Evolutionary conservation across 2,888 invertebrate genomes (phyloP).

Genomic region (Drosophila limbata): DNA sequence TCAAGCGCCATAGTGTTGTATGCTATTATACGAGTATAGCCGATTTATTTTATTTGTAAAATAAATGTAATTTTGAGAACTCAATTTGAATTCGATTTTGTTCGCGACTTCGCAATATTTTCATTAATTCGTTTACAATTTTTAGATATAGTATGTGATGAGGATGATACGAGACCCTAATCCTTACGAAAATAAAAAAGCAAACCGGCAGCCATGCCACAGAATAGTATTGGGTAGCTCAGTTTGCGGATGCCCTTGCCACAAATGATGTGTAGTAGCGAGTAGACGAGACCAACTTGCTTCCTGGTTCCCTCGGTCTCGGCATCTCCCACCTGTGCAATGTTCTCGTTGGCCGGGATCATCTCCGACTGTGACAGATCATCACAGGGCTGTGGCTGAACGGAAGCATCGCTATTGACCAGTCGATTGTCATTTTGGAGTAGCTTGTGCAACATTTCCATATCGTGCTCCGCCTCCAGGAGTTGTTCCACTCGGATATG

Average conservation of each 20-base stretch:
- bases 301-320: constrained; percentile 1
- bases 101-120: constrained; percentile 14
- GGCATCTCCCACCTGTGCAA: neutral
- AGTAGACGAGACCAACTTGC: constrained; percentile 16
- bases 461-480: constrained; percentile 48
- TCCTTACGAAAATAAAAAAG: constrained; percentile 62
- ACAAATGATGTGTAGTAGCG: constrained; percentile 38
- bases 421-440: constrained; percentile 30
- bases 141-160: constrained; percentile 5
- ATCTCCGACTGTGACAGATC: neutral
- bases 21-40: neutral
- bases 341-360: neutral
- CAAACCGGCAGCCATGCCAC: constrained; percentile 64
- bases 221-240: constrained; percentile 57
- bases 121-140: constrained; percentile 26
- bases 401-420: neutral
- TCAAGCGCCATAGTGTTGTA: neutral
- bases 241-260: constrained; percentile 40
- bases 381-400: neutral
- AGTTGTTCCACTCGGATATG: constrained; percentile 59
- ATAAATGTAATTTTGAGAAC: constrained; percentile 54
- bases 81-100: constrained; percentile 41
- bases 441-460: constrained; percentile 50
- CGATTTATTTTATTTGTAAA: constrained; percentile 42
- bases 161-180: constrained; percentile 38